Conservation (phyloP, 2,797 vertebrate species). For the Myripristis jacobus region DNA sequence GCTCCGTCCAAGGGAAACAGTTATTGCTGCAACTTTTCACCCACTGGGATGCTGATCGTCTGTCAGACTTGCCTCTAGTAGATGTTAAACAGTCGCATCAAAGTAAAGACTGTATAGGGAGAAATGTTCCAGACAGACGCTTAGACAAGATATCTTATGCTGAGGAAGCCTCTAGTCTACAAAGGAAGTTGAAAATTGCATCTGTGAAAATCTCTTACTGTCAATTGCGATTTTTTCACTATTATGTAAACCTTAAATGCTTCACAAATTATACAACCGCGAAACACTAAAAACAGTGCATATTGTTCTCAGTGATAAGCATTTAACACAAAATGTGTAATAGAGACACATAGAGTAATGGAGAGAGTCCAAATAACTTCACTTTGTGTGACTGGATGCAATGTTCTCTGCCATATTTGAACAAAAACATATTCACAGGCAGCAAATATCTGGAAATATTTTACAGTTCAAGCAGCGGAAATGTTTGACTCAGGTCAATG, state of each 20-base stretch:
- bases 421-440: constrained; percentile 53
- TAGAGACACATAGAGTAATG: constrained; percentile 25
- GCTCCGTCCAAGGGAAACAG: neutral
- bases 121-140: too few species aligned
- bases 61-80: neutral
- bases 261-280: too few species aligned
- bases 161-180: neutral
- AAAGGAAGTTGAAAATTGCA: neutral
- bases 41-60: neutral
- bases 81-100: too few species aligned
- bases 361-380: constrained; percentile 41
- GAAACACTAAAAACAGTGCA: too few species aligned
- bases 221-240: neutral
- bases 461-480: constrained; percentile 49
- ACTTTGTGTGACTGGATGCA: constrained; percentile 47
- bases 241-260: neutral
- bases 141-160: too few species aligned
- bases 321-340: constrained; percentile 14
- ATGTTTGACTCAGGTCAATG: constrained; percentile 58
- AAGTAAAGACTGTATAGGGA: too few species aligned
- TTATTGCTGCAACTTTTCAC: too few species aligned
- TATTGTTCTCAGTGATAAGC: constrained; percentile 16
- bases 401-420: constrained; percentile 52
- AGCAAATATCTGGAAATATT: constrained; percentile 40
- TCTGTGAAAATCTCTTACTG: neutral